These are phyloP conservation scores for Numida meleagris DNA, from an alignment of 2,113 vertebrate species.

Conservation along the genomic window DNA sequence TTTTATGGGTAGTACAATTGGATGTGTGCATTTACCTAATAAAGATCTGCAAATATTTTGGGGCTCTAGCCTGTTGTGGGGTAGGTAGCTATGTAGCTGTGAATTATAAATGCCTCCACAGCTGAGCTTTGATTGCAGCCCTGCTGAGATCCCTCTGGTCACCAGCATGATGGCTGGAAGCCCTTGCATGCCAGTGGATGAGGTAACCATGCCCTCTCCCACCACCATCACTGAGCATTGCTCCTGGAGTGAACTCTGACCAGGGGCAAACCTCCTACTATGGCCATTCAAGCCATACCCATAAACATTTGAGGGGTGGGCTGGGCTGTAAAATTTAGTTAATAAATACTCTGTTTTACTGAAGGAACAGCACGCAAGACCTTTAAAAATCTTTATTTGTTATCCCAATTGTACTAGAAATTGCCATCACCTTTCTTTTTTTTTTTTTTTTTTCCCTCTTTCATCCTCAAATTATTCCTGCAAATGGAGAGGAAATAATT, in stretches of 20 bases:
- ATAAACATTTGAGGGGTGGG: not conserved
- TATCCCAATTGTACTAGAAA: not conserved
- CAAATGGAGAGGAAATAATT: conserved; percentile 47
- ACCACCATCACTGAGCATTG: accelerated
- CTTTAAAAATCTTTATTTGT: conserved; percentile 15
- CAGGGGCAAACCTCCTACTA: conserved; percentile 23
- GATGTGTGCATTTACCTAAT: not conserved
- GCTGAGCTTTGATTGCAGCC: not conserved
- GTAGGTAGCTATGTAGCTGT: not conserved
- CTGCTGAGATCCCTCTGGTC: not conserved
- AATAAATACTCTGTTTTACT: not conserved
- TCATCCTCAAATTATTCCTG: not conserved
- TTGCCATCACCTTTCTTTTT: not conserved
- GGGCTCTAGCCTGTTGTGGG: not conserved
- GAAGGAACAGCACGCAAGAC: accelerated
- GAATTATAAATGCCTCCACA: not conserved
- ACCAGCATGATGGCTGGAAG: accelerated
- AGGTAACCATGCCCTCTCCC: not conserved
- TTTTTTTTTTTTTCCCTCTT: not conserved
- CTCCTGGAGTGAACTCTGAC: conserved; percentile 37
- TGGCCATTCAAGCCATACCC: conserved; percentile 1
- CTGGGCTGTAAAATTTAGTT: conserved; percentile 43
- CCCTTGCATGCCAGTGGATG: accelerated
- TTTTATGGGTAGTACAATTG: not conserved
- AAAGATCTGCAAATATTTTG: not conserved